phyloP scores from a whole-genome alignment of 2,113 vertebrate genomes.

The Melanerpes aurifrons region DNA sequence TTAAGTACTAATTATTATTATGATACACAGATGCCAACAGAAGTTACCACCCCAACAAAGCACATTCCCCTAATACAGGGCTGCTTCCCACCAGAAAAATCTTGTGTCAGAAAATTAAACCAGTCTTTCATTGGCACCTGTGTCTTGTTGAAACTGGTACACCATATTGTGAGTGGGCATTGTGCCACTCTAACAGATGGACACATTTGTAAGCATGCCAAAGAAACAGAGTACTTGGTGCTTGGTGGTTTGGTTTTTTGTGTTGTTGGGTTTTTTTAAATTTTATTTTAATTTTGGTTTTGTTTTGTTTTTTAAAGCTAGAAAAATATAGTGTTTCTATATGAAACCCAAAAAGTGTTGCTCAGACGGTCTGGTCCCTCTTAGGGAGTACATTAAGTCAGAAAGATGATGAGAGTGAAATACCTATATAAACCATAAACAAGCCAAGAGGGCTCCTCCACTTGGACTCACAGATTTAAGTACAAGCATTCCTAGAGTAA shows the following conservation, averaged over 20 bases:
- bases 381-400: not conserved
- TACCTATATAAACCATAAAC: not conserved
- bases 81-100: conserved; percentile 54
- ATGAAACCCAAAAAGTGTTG: not conserved
- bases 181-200: conserved; percentile 74
- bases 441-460: not conserved
- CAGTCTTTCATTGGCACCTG: conserved; percentile 59
- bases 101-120: conserved; percentile 68
- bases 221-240: conserved; percentile 38
- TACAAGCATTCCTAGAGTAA: not conserved
- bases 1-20: conserved; percentile 39
- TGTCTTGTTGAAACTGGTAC: conserved; percentile 60
- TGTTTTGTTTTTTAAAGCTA: not conserved
- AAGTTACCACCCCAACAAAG: conserved; percentile 72
- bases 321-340: not conserved
- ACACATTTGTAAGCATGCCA: conserved; percentile 43
- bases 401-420: not conserved
- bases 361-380: not conserved
- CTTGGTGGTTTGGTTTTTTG: not conserved
- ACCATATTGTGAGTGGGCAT: conserved; percentile 72
- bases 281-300: not conserved
- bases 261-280: not conserved
- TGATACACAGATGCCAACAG: conserved; percentile 57
- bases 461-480: not conserved
- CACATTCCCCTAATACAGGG: conserved; percentile 14